Conservation (phyloP, 2,113 vertebrate genomes). For the Sorex araneus region DNA sequence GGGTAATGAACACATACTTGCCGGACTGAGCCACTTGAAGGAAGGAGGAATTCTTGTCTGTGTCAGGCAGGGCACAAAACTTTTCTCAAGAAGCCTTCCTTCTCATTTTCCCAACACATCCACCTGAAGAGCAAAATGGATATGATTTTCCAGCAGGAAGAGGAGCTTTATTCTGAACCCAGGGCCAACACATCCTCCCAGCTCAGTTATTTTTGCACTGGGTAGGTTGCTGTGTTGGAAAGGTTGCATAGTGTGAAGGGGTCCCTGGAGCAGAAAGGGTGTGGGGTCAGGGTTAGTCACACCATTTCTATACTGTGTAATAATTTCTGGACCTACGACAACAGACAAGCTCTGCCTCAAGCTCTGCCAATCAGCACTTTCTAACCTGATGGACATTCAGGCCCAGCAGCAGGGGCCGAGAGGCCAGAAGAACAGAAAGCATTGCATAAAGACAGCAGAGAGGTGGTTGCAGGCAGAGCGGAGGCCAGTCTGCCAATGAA, state of each 20-base stretch:
- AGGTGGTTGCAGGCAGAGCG: neutral
- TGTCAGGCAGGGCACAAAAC: slow-evolving; percentile 37
- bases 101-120: slow-evolving; percentile 12
- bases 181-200: neutral
- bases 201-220: neutral
- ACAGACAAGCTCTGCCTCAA: neutral
- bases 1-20: neutral
- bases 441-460: neutral
- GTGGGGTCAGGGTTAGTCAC: neutral
- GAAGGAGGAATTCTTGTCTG: neutral
- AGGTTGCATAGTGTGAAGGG: accelerated
- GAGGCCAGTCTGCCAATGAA: slow-evolving; percentile 70
- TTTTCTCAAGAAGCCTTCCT: neutral
- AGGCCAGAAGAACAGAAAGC: slow-evolving; percentile 22
- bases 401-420: neutral
- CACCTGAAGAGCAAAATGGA: slow-evolving; percentile 58
- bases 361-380: neutral
- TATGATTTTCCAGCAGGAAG: slow-evolving; percentile 42
- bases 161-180: neutral
- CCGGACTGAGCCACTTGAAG: neutral
- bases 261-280: neutral
- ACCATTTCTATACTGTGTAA: neutral
- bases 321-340: neutral
- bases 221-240: neutral
- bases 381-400: slow-evolving; percentile 8